Evolutionary conservation across 2,888 invertebrate species (phyloP).

Genomic region (Cotesia congregata): DNA sequence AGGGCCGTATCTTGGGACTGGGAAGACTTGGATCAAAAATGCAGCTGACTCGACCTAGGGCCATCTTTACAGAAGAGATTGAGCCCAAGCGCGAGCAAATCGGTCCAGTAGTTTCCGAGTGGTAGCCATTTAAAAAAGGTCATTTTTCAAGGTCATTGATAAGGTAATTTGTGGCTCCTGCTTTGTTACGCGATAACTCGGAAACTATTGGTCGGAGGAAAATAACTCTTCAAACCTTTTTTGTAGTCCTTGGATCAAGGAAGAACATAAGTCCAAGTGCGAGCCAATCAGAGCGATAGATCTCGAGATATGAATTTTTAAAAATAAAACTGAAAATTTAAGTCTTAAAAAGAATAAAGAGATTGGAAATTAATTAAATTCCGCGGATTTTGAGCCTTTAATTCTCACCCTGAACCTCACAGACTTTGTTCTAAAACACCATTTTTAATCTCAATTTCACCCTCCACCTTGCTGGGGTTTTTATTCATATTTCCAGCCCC

Average conservation of each 20-base stretch:
- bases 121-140: not conserved
- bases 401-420: not conserved
- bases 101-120: not conserved
- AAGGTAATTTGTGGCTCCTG: not conserved
- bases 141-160: not conserved
- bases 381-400: not conserved
- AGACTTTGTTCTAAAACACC: not conserved
- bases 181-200: not conserved
- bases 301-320: too few species aligned
- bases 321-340: too few species aligned
- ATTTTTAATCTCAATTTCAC: not conserved
- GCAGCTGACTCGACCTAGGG: too few species aligned
- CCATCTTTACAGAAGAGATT: not conserved
- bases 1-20: too few species aligned
- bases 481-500: slow-evolving; percentile 1
- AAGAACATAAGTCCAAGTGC: not conserved
- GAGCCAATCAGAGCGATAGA: not conserved
- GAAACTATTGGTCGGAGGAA: not conserved
- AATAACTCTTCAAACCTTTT: not conserved
- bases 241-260: not conserved
- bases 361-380: too few species aligned
- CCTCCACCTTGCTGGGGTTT: not conserved
- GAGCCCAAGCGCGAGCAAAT: not conserved
- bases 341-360: too few species aligned
- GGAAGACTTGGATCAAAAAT: too few species aligned